Base-by-base conservation (phyloP, 2,888 invertebrate species). In the Anoplius nigerrimus region DNA sequence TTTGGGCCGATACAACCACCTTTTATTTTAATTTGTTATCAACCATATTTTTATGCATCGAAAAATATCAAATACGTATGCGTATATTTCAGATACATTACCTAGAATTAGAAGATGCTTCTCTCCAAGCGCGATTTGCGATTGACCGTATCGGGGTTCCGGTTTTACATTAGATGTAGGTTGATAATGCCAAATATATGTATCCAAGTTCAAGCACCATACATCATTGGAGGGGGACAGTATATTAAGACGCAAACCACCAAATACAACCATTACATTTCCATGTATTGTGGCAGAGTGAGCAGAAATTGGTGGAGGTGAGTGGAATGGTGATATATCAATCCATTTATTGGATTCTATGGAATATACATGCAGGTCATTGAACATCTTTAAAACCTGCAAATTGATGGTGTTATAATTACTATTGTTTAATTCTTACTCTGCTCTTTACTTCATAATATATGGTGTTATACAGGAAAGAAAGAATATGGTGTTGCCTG, bases 361-460 rank as follows among this genome's bases (percentile, higher is more conserved):
- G 88, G 95, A 94, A 86, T 97, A 98, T 67, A 95, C 92, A 87
- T 98, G 98, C 62, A 98, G 91, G 89, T 98, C 97, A 89, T 96
- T 96, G 87, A 97, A 98, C 87, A 98, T 92, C 78, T 95, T 93
- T 90, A 95, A 95, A 79, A 91, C 90, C 91, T 92, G 75, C 60
- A 86, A 87, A 55, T 27, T 1, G 4, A 34, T 34, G 8, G 11
- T 1, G 11, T 11, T 34, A n/a, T n/a, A n/a, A n/a, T n/a, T n/a
- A n/a, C n/a, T n/a, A 53, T 13, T 21, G 8, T 27, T 13, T 22
- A 27, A 13, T 58, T 21, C 46, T 4, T 59, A 53, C 34, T 13
- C 13, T 22, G 43, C 15, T 34, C 13, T 2, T 45, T n/a, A n/a
- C n/a, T n/a, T n/a, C n/a, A 6, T 18, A 11, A 56, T 54, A 65